These are phyloP conservation scores for Anguilla obscura DNA, from an alignment of 2,797 vertebrate species.

Conservation along the genomic window DNA sequence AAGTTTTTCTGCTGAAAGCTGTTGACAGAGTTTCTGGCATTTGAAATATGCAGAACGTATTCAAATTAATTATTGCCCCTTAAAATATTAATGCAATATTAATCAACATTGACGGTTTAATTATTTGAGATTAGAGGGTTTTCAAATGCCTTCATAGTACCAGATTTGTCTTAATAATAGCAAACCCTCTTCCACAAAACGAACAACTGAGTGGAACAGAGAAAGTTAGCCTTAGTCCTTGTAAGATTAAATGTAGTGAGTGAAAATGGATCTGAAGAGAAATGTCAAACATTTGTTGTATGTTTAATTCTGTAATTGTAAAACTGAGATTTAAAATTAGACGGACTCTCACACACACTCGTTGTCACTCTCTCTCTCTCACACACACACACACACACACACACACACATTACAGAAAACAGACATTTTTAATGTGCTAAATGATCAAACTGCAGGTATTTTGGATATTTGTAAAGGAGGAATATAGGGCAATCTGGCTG, in stretches of 20 bases:
- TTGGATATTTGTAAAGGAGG: not conserved
- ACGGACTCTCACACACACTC: not conserved
- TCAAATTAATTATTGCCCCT: not conserved
- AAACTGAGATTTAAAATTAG: not conserved
- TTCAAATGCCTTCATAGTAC: not conserved
- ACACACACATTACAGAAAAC: not conserved
- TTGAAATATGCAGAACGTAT: not conserved
- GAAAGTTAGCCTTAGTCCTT: not conserved
- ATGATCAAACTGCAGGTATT: not conserved
- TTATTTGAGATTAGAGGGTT: not conserved
- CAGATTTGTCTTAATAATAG: not conserved
- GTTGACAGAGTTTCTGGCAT: not conserved
- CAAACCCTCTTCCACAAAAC: not conserved
- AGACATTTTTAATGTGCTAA: not conserved
- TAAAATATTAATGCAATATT: not conserved
- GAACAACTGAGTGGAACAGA: not conserved
- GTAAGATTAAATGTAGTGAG: not conserved
- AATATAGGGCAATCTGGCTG: not conserved
- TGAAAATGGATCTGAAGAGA: not conserved
- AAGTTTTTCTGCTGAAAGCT: not conserved
- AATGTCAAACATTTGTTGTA: not conserved
- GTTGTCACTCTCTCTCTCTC: not conserved
- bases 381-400: constrained; percentile 14
- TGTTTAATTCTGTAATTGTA: not conserved
- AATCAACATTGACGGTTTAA: not conserved